Evolutionary conservation across 2,888 invertebrate species (phyloP), one percentile per base, ranked within the genome.

Genomic region (Mongoloraphidia duomilia): DNA sequence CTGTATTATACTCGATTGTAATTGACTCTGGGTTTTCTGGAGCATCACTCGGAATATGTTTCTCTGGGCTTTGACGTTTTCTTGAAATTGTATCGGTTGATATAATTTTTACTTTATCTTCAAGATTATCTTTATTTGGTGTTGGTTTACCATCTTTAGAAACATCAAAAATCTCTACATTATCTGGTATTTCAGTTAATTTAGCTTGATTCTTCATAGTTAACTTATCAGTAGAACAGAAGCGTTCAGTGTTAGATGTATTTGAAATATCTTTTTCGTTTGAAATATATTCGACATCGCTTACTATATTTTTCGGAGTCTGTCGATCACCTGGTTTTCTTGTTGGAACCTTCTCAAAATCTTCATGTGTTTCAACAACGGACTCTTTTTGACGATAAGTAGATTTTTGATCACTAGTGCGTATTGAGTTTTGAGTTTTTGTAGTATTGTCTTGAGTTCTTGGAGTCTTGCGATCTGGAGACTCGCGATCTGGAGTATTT

Each of bases 401-500:
- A n/a, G 47, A 42, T 34, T 13, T 39, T 6, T 26, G n/a, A 17
- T 41, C 41, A 26, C 17, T n/a, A 26, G 26, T 26, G 26, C 26
- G 47, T 13, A 38, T 33, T 39, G 37, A 39, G 9, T n/a, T 34
- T 46, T 34, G 37, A 26, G 14, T 17, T n/a, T 37, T 33, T 13
- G 46, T 38, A 9, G 8, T 11, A 34, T 35, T 34, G 12, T 42
- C 34, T 34, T 44, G 41, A 13, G 41, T 33, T 12, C 17, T 12
- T 44, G 34, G 10, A 38, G 46, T 40, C 3, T 44, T 37, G 9
- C 46, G 47, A 37, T 42, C 41, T n/a, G 39, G 34, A 37, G 49
- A 42, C 5, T 50, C 34, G 9, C 35, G 35, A 14, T 34, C 35
- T 44, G 35, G 44, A 33, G 66, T 65, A 56, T 66, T 68, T 45